Evolutionary conservation across 1,140 invertebrate genomes (phyloP).

Genomic region (Heliconius nattereri): DNA sequence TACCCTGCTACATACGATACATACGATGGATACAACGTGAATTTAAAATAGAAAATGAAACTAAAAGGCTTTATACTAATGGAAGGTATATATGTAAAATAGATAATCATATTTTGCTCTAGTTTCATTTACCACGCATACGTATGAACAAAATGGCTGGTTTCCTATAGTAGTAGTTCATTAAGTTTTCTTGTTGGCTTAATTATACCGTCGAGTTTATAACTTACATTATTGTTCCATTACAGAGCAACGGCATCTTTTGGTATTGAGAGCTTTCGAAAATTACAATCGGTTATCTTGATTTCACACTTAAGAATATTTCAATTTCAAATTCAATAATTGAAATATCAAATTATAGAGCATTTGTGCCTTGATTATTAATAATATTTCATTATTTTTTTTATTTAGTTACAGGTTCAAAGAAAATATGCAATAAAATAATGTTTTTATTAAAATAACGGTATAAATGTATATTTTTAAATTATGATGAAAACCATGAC

Average conservation of each 20-base stretch:
- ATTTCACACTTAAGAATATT: not conserved
- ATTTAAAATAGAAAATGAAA: no score
- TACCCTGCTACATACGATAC: no score
- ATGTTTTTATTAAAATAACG: not conserved
- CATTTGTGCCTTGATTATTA: not conserved
- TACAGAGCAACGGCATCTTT: conserved; percentile 17
- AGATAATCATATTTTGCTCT: not conserved
- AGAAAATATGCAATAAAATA: not conserved
- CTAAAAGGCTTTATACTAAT: no score
- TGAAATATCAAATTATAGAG: not conserved
- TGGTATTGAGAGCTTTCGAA: conserved; percentile 6
- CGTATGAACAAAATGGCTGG: not conserved
- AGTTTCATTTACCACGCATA: not conserved
- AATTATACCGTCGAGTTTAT: conserved; percentile 18
- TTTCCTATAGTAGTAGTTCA: conserved; percentile 10
- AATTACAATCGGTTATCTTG: not conserved
- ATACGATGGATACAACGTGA: no score
- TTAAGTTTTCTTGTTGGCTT: conserved; percentile 16
- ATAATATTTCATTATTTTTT: not conserved
- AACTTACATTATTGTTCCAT: conserved; percentile 20
- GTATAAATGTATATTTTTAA: not conserved
- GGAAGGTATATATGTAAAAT: not conserved
- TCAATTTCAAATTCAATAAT: not conserved
- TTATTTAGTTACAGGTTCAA: no score
- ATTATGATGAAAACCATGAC: not conserved